Conservation (phyloP, 53 echinoderm and acorn worm genomes). For the Arbacia lixula region DNA sequence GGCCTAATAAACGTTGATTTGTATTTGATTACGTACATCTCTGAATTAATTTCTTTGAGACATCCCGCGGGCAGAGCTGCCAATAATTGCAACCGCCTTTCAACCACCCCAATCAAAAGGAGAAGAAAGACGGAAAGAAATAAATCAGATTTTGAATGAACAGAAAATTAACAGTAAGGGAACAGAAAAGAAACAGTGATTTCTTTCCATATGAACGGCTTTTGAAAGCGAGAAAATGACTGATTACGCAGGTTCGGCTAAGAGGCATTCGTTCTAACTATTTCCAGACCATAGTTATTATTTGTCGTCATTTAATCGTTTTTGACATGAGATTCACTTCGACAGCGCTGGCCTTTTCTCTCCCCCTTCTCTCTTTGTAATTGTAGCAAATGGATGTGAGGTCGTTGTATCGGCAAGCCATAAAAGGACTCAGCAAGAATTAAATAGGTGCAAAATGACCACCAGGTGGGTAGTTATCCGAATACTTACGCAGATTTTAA, state of each 20-base stretch:
- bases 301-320: not conserved
- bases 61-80: slow-evolving; percentile 34
- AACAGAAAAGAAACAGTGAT: slow-evolving; percentile 2
- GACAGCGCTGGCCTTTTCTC: too few relatives aligned
- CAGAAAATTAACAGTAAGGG: too few relatives aligned
- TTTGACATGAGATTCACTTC: not conserved
- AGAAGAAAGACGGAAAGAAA: too few relatives aligned
- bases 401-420: too few relatives aligned
- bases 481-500: too few relatives aligned
- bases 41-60: slow-evolving; percentile 53
- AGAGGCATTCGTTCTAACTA: slow-evolving; percentile 5
- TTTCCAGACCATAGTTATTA: not conserved
- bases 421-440: not conserved
- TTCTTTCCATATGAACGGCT: slow-evolving; percentile 11
- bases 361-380: not conserved
- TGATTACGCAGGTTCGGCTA: not conserved
- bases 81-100: slow-evolving; percentile 12
- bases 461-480: slow-evolving; percentile 15
- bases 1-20: slow-evolving; percentile 39
- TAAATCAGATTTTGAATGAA: too few relatives aligned
- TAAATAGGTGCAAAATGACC: not conserved
- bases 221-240: slow-evolving; percentile 46
- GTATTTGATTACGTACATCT: slow-evolving; percentile 56
- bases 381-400: slow-evolving; percentile 8
- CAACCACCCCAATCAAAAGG: not conserved